Evolutionary conservation across 2,797 vertebrate genomes (phyloP), one percentile per base, ranked within the genome.

Genomic region (Arrhamphus sclerolepis): DNA sequence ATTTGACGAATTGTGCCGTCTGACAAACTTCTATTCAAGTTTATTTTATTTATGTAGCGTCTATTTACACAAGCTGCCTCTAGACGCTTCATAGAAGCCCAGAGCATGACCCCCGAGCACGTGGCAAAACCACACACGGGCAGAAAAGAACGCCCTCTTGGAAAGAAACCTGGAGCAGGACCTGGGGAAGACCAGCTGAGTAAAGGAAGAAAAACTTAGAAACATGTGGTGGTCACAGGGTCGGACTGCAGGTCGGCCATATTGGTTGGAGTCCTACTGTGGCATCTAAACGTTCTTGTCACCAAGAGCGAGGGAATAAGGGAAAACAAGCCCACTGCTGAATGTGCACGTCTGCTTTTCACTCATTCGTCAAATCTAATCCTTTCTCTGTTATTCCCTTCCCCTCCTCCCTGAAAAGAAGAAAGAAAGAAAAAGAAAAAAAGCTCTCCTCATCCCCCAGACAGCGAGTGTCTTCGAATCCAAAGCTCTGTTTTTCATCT

Each of bases 1-100:
- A 90, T 89, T 80, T 84, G 83, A 84, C 85, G 90, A 90, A 91
- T 87, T 89, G 82, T 47, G 41, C 62, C 55, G 72, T 47, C 80
- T 81, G 82, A 87, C 78, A 79, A 50, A 66, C 77, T 86, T 74
- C 74, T n/a, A n/a, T n/a, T n/a, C n/a, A n/a, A n/a, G n/a, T n/a
- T n/a, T n/a, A n/a, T n/a, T n/a, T n/a, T n/a, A n/a, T n/a, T n/a
- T n/a, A n/a, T n/a, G n/a, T n/a, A n/a, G n/a, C n/a, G n/a, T n/a
- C n/a, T n/a, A n/a, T n/a, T n/a, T n/a, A n/a, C n/a, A n/a, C n/a
- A n/a, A n/a, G n/a, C n/a, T n/a, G n/a, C n/a, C n/a, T n/a, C n/a
- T n/a, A n/a, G n/a, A n/a, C n/a, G n/a, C n/a, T n/a, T n/a, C n/a
- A n/a, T n/a, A n/a, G n/a, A n/a, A n/a, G n/a, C n/a, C n/a, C n/a